A percentile compares a stretch with the other conserved stretches of the same genome.
Conservation (phyloP, 2,113 vertebrate genomes). For the Callipepla californica region DNA sequence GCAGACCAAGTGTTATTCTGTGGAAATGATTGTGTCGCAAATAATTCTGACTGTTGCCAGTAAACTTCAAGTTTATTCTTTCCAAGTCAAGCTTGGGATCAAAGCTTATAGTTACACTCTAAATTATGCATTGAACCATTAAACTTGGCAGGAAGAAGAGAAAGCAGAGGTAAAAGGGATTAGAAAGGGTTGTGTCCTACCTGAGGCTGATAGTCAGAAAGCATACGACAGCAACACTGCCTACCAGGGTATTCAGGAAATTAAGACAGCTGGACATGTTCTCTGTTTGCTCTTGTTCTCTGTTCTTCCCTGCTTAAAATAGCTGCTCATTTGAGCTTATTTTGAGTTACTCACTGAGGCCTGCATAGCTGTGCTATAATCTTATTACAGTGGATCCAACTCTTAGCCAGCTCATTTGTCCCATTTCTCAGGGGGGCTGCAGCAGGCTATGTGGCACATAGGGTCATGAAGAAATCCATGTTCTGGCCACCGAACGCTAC, state of each 20-base stretch:
- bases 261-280: conserved; percentile 14
- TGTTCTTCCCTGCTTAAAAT: conserved; percentile 35
- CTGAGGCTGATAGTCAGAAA: not conserved
- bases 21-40: conserved; percentile 5
- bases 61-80: not conserved
- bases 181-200: not conserved
- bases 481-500: not conserved
- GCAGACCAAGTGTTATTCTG: not conserved
- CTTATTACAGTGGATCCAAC: not conserved
- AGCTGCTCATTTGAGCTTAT: not conserved
- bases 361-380: conserved; percentile 15
- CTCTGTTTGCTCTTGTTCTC: not conserved
- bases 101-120: not conserved
- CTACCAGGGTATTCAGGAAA: not conserved
- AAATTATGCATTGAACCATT: not conserved
- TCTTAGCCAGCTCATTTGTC: not conserved
- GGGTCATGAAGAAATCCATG: not conserved
- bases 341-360: not conserved
- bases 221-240: not conserved
- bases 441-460: not conserved
- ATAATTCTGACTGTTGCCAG: not conserved
- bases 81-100: not conserved
- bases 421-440: not conserved
- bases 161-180: not conserved
- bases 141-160: not conserved